These are phyloP conservation scores for Drosophila saltans DNA, from an alignment of 1,140 invertebrate species.

Conservation along the genomic window DNA sequence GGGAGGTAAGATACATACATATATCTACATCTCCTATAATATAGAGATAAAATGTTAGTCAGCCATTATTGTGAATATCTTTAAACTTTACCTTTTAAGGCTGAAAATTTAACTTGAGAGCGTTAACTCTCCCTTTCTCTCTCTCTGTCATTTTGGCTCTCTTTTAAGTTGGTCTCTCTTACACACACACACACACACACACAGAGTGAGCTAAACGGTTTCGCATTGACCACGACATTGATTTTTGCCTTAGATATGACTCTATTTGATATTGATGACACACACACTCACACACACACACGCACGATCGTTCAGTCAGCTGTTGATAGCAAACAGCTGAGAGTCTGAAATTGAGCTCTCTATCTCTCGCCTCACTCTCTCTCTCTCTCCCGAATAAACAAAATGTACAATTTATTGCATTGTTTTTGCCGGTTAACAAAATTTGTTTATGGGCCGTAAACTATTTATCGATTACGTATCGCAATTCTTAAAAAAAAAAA, in stretches of 20 bases:
- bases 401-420: constrained; percentile 16
- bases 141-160: constrained; percentile 17
- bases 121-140: not conserved
- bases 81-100: constrained; percentile 1
- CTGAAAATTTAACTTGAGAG: not conserved
- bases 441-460: not conserved
- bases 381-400: constrained; percentile 48
- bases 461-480: not conserved
- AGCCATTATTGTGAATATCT: not conserved
- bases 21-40: no score
- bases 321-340: constrained; percentile 24
- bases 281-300: constrained; percentile 20
- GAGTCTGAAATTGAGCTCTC: constrained; percentile 24
- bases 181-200: no score
- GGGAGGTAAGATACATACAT: not conserved
- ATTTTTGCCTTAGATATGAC: constrained; percentile 20
- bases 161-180: constrained; percentile 18
- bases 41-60: not conserved
- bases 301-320: constrained; percentile 11
- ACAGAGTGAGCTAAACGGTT: not conserved
- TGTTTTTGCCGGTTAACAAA: constrained; percentile 39
- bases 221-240: constrained; percentile 37
- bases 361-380: constrained; percentile 5
- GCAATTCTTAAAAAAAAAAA: no score
- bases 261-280: constrained; percentile 18